These are phyloP conservation scores for Hydraecia micacea DNA, from an alignment of 2,888 invertebrate genomes.

Conservation along the genomic window DNA sequence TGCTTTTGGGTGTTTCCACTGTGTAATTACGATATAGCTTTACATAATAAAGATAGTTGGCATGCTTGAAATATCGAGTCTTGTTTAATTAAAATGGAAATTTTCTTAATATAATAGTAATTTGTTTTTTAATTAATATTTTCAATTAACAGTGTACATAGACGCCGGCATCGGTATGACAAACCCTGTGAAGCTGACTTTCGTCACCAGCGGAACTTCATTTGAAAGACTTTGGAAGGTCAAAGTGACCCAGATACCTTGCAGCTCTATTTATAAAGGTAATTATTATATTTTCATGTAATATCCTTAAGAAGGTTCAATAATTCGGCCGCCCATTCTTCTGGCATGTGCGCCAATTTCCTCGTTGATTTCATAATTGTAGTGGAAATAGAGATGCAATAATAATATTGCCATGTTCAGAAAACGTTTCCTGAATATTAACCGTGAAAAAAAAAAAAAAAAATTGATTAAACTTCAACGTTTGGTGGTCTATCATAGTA, in stretches of 20 bases:
- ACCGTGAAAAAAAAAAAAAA: background rate
- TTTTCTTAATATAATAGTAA: background rate
- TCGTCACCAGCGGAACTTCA: constrained; percentile 94
- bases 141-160: constrained; percentile 93
- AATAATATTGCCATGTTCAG: background rate
- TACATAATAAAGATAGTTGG: background rate
- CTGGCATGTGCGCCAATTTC: background rate
- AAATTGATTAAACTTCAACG: background rate
- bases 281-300: constrained; percentile 37
- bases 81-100: too few relatives aligned
- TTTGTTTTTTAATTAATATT: background rate
- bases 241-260: constrained; percentile 94
- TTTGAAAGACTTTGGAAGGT: constrained; percentile 95
- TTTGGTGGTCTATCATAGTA: background rate
- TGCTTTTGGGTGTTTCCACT: background rate
- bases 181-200: constrained; percentile 94
- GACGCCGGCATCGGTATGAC: constrained; percentile 94
- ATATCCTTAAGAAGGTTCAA: background rate
- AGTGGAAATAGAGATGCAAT: background rate
- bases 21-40: background rate
- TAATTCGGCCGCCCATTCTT: background rate
- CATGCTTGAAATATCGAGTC: background rate
- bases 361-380: background rate
- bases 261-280: constrained; percentile 93
- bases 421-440: background rate